Evolutionary conservation across 2,797 vertebrate genomes (phyloP).

Genomic region (Sebastes matsubarae): DNA sequence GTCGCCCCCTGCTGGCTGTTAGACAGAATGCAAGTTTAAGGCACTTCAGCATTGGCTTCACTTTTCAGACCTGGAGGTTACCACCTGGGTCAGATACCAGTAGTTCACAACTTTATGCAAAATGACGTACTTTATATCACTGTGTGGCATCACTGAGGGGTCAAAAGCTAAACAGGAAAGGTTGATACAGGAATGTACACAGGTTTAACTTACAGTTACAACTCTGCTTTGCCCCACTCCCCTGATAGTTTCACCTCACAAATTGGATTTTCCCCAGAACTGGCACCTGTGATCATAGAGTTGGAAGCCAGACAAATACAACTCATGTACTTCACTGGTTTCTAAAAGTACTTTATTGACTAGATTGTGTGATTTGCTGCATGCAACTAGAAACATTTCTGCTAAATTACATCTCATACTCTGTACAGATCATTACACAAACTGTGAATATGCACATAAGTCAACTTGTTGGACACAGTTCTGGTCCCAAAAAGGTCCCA

Average conservation of each 20-base stretch:
- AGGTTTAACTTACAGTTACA: no score
- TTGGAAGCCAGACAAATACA: not conserved
- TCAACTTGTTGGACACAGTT: conserved; percentile 13
- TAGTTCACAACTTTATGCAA: no score
- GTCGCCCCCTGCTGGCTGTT: no score
- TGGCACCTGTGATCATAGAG: not conserved
- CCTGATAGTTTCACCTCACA: not conserved
- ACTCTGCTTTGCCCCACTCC: not conserved
- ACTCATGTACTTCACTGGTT: not conserved
- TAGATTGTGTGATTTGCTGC: conserved; percentile 43
- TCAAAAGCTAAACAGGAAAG: not conserved
- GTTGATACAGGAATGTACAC: not conserved
- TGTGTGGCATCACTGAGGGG: not conserved
- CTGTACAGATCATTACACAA: conserved; percentile 50
- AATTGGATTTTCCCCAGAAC: not conserved
- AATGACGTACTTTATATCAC: no score
- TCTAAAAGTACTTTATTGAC: conserved; percentile 65
- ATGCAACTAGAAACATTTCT: conserved; percentile 61
- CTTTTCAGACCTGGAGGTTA: no score
- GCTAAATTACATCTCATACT: conserved; percentile 45
- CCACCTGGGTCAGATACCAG: no score
- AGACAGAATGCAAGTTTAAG: no score
- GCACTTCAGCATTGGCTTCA: no score
- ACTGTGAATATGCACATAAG: conserved; percentile 34
- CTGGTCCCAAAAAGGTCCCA: conserved; percentile 1